These are phyloP conservation scores for Tiphia femorata DNA, from an alignment of 2,888 invertebrate species.

Conservation along the genomic window DNA sequence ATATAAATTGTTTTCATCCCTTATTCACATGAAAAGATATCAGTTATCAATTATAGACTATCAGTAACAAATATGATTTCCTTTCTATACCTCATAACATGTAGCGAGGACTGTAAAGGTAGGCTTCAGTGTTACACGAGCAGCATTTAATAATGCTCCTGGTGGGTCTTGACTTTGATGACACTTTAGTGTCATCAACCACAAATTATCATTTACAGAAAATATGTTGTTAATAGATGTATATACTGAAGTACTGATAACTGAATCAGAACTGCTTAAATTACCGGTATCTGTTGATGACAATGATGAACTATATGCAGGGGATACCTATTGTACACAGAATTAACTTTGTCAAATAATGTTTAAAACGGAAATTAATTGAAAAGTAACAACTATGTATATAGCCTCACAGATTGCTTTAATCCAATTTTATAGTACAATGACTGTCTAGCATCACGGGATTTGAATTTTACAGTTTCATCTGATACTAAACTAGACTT, in stretches of 20 bases:
- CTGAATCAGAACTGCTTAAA: conserved; percentile 19
- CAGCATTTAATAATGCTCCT: conserved; percentile 74
- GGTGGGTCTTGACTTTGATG: conserved; percentile 81
- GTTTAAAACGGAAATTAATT: background rate
- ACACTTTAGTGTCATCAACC: conserved; percentile 76
- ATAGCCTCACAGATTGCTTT: conserved; percentile 35
- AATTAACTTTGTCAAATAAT: background rate
- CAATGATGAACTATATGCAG: conserved; percentile 16
- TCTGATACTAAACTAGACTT: conserved; percentile 9
- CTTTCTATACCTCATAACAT: conserved; percentile 75
- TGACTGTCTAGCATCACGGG: conserved; percentile 64
- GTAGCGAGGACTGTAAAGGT: conserved; percentile 77
- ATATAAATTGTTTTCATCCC: too few species aligned
- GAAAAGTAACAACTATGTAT: background rate
- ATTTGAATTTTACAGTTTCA: conserved; percentile 42
- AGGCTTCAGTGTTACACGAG: conserved; percentile 73
- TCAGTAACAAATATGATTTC: background rate
- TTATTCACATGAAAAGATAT: conserved; percentile 1
- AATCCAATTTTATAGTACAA: conserved; percentile 65
- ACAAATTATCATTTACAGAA: conserved; percentile 70
- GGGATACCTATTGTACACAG: conserved; percentile 20
- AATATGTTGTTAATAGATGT: conserved; percentile 67
- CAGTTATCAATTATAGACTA: background rate
- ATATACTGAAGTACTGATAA: conserved; percentile 51
- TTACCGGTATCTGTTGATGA: conserved; percentile 17